Percentiles rank a stretch among this genome's conserved stretches.
phyloP scores from a whole-genome alignment of 2,113 vertebrate species.

The Murina feae region DNA sequence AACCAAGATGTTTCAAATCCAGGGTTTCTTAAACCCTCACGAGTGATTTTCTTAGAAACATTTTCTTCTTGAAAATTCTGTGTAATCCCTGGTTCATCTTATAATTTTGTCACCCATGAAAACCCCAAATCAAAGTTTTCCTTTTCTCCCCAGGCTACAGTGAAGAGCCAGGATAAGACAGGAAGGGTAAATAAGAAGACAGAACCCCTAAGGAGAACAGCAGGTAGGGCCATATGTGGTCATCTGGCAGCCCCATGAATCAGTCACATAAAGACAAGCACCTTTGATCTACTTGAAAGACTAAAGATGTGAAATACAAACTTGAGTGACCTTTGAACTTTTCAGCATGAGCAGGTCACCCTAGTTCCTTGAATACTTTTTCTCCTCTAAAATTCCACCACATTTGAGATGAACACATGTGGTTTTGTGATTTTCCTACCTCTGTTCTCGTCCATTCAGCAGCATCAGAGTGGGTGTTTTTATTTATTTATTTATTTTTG shows the following conservation, averaged over 20 bases:
- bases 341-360: conserved; percentile 11
- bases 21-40: background rate
- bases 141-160: background rate
- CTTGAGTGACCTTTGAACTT: conserved; percentile 45
- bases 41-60: background rate
- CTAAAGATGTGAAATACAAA: conserved; percentile 60
- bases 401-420: conserved; percentile 17
- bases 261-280: conserved; percentile 39
- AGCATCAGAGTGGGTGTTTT: background rate
- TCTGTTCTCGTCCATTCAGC: background rate
- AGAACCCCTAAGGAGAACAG: conserved; percentile 39
- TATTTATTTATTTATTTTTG: background rate
- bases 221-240: conserved; percentile 27
- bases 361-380: conserved; percentile 12
- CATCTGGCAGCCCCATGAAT: conserved; percentile 22
- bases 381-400: conserved; percentile 45
- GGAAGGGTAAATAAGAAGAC: conserved; percentile 21
- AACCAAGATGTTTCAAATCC: background rate
- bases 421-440: conserved; percentile 26
- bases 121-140: background rate
- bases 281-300: conserved; percentile 64
- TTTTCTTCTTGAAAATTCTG: conserved; percentile 5
- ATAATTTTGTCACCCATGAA: background rate
- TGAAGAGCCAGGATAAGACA: background rate
- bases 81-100: background rate